These are phyloP conservation scores for Temnothorax curvispinosus DNA, from an alignment of 1,140 invertebrate species.

Conservation along the genomic window DNA sequence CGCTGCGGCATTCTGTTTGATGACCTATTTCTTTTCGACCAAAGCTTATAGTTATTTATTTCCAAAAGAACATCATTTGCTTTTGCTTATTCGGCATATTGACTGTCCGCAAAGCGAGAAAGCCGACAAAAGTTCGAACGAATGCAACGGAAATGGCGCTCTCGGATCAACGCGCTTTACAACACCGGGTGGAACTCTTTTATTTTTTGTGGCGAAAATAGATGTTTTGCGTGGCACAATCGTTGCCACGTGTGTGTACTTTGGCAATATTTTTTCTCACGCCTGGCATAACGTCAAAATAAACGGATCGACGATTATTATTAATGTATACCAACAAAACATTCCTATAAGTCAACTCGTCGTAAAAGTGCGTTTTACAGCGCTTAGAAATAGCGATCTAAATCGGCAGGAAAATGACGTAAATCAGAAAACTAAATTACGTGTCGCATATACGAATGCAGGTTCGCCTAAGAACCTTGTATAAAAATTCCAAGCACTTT, in stretches of 20 bases:
- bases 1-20: neutral
- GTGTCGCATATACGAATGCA: neutral
- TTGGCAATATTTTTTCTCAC: constrained; percentile 36
- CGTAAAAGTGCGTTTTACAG: constrained; percentile 8
- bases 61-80: neutral
- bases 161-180: neutral
- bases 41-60: constrained; percentile 6
- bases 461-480: neutral
- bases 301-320: constrained; percentile 42
- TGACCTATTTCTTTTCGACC: constrained; percentile 2
- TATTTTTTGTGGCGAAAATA: constrained; percentile 39
- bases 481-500: neutral
- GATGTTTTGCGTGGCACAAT: constrained; percentile 38
- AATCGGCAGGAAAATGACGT: neutral
- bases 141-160: neutral
- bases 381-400: constrained; percentile 1
- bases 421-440: neutral
- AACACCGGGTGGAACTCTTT: neutral
- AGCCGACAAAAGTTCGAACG: constrained; percentile 3
- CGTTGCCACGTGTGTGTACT: constrained; percentile 17
- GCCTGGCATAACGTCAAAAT: constrained; percentile 56
- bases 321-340: constrained; percentile 2
- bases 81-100: constrained; percentile 21
- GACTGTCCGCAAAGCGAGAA: neutral
- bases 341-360: constrained; percentile 1